Conservation (phyloP, 2,797 vertebrate species). For the Ciconia nigra region DNA sequence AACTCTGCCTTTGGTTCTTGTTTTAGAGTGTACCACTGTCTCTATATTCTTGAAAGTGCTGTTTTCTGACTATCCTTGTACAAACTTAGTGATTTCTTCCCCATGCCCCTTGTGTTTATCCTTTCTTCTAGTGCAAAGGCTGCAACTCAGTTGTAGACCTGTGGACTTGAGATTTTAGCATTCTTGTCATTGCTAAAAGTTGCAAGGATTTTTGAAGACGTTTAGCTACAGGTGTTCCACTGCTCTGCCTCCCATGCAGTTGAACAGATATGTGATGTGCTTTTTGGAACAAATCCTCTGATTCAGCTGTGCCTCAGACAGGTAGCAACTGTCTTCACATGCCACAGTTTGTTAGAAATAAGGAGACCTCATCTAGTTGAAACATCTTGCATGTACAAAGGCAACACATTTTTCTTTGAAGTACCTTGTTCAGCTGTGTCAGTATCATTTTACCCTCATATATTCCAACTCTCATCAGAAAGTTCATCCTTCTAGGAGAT, state of each 20-base stretch:
- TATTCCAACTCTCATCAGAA: neutral
- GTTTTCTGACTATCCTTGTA: neutral
- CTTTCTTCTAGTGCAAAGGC: neutral
- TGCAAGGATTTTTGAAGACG: neutral
- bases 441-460: neutral
- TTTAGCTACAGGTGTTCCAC: neutral
- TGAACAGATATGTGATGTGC: neutral
- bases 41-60: neutral
- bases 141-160: neutral
- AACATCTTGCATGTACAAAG: neutral
- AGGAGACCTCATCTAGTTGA: neutral
- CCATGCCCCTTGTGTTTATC: neutral
- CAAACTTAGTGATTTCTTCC: neutral
- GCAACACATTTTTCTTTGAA: neutral
- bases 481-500: neutral
- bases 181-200: neutral
- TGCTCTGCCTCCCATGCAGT: neutral
- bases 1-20: neutral
- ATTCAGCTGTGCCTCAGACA: neutral
- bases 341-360: neutral
- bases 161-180: neutral
- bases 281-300: neutral
- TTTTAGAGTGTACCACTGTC: neutral
- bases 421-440: neutral
- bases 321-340: neutral